These are phyloP conservation scores for Psylliodes chrysocephalus DNA, from an alignment of 2,888 invertebrate species.

Conservation along the genomic window DNA sequence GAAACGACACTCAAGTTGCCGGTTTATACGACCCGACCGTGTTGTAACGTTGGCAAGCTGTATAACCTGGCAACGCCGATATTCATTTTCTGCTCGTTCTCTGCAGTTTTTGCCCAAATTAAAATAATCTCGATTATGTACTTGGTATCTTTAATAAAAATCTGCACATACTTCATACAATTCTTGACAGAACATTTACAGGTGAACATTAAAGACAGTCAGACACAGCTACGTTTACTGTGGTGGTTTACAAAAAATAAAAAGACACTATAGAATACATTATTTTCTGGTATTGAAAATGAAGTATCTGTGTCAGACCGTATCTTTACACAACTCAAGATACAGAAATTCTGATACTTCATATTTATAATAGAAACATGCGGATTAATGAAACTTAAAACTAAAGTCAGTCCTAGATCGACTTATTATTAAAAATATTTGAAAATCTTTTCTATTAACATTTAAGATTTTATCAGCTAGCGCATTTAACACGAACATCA, in stretches of 20 bases:
- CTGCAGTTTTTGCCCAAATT: too few relatives aligned
- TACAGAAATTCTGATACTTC: conserved; percentile 40
- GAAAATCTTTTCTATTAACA: conserved; percentile 33
- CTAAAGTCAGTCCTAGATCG: conserved; percentile 47
- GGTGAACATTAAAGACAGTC: conserved; percentile 39
- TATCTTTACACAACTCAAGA: conserved; percentile 39
- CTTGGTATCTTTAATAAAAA: conserved; percentile 37
- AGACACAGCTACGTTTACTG: not conserved
- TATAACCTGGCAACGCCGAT: too few relatives aligned
- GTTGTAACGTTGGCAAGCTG: too few relatives aligned
- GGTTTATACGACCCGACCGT: too few relatives aligned
- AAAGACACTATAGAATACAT: not conserved
- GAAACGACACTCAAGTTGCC: too few relatives aligned
- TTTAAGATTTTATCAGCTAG: conserved; percentile 30
- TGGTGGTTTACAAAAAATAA: too few relatives aligned
- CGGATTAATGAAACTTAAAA: conserved; percentile 42
- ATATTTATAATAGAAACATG: conserved; percentile 29
- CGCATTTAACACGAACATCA: conserved; percentile 36
- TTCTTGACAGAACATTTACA: conserved; percentile 50
- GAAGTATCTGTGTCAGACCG: not conserved
- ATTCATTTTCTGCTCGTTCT: too few relatives aligned
- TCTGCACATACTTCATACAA: conserved; percentile 37
- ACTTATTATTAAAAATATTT: conserved; percentile 41
- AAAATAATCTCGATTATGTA: too few relatives aligned
- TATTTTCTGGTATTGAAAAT: too few relatives aligned